Base-by-base conservation (phyloP, 92 coral and sea anemone genomes). In the Ricordea florida region DNA sequence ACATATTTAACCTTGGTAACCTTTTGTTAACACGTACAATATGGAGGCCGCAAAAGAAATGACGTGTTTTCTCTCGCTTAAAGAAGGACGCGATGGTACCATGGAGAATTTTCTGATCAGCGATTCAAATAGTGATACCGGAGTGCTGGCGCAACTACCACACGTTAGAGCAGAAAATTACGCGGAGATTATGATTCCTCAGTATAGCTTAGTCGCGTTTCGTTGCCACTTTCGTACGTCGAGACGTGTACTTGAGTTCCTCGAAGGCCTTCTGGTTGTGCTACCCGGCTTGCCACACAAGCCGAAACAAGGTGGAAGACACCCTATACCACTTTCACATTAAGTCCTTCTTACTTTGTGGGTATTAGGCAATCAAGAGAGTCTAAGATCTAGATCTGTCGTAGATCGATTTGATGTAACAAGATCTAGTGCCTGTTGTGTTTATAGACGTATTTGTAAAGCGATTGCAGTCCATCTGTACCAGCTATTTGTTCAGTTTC, bases 361-460 rank as follows among this genome's bases (percentile, higher is more conserved):
- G 88, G 48, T 83, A 40, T 74, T 83, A 34, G 88, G 88, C 16
- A 83, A 83, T 58, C 69, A 82, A n/a, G 83, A 74, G 48, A 38
- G 63, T 36, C 29, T 83, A 38, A n/a, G n/a, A n/a, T n/a, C n/a
- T n/a, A 76, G 88, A 13, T 75, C 88, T 26, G 83, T 74, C 10
- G 81, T 83, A 23, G 83, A 83, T 62, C 83, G 83, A 33, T 83
- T 83, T 41, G 65, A 83, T 59, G 59, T 75, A 10, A 63, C 77
- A 25, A 59, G 37, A 37, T 57, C 86, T 4, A 53, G 78, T 52
- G 88, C 74, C 23, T 83, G 26, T 66, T 20, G 77, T 26, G 74
- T 83, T 14, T 44, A 75, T 32, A 36, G 88, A 8, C 29, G 83
- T 6, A 35, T 83, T 74, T 83, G 82, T 57, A 55, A 46, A 20